These are phyloP conservation scores for Choloepus didactylus DNA, from an alignment of 2,797 vertebrate species.

Conservation along the genomic window DNA sequence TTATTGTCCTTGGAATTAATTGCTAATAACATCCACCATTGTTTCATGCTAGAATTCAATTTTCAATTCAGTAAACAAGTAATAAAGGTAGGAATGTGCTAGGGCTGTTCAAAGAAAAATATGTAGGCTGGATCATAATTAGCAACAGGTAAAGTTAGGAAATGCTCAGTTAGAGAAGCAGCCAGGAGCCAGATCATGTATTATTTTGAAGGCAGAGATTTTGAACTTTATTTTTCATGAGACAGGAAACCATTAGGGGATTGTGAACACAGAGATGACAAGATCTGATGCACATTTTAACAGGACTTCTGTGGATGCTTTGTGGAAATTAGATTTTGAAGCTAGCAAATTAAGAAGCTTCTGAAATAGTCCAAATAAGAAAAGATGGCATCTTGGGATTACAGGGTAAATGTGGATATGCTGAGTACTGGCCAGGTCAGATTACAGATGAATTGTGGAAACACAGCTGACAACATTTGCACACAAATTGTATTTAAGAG, in stretches of 20 bases:
- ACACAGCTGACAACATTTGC: neutral
- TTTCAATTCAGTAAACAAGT: neutral
- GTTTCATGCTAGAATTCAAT: neutral
- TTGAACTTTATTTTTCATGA: neutral
- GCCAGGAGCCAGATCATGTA: neutral
- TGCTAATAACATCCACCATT: neutral
- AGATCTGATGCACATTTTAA: neutral
- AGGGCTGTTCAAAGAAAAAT: neutral
- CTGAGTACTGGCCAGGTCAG: neutral
- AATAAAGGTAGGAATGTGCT: neutral
- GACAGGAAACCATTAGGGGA: neutral
- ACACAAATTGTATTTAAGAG: neutral
- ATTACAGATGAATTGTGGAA: neutral
- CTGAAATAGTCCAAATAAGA: neutral
- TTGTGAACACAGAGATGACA: neutral
- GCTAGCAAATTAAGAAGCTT: neutral
- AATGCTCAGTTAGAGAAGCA: neutral
- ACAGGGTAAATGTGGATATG: neutral
- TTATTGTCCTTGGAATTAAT: neutral
- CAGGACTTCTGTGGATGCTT: neutral
- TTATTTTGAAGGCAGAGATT: constrained; percentile 20
- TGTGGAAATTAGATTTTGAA: neutral
- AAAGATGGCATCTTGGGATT: neutral
- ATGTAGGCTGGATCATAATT: too few species aligned
- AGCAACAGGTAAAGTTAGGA: neutral